Conservation (phyloP, 1,140 invertebrate genomes). For the Panagrolaimus sp. region DNA sequence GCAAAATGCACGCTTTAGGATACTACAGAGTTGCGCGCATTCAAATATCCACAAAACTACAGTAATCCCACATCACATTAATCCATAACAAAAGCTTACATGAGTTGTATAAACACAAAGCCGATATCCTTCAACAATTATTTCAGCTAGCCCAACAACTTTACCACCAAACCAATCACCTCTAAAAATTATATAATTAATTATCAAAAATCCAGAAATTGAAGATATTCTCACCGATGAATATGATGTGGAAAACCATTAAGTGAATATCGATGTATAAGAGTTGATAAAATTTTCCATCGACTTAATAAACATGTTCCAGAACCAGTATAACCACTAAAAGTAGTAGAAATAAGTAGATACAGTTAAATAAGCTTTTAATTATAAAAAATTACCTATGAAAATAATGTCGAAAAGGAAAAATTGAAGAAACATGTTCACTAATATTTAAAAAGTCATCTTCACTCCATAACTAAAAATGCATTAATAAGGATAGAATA, state of each 20-base stretch:
- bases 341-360: conserved; percentile 43
- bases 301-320: conserved; percentile 83
- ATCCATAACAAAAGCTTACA: conserved; percentile 64
- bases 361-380: conserved; percentile 15
- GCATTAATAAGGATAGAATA: conserved; percentile 5
- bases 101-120: conserved; percentile 84
- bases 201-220: not conserved
- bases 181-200: conserved; percentile 63
- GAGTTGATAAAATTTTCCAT: conserved; percentile 76
- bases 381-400: conserved; percentile 67
- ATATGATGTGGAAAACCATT: conserved; percentile 94
- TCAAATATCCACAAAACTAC: no score
- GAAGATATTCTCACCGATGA: conserved; percentile 60
- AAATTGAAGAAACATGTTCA: conserved; percentile 22
- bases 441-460: conserved; percentile 67
- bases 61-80: conserved; percentile 6
- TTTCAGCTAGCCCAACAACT: conserved; percentile 79
- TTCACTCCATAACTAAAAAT: conserved; percentile 68
- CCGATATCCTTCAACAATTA: conserved; percentile 67
- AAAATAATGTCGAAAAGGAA: conserved; percentile 85
- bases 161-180: conserved; percentile 98
- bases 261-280: conserved; percentile 84
- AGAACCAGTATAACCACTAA: conserved; percentile 81
- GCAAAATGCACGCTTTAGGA: no score
- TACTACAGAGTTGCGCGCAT: no score